phyloP scores from a whole-genome alignment of 2,113 vertebrate genomes.

The Aythya baeri region DNA sequence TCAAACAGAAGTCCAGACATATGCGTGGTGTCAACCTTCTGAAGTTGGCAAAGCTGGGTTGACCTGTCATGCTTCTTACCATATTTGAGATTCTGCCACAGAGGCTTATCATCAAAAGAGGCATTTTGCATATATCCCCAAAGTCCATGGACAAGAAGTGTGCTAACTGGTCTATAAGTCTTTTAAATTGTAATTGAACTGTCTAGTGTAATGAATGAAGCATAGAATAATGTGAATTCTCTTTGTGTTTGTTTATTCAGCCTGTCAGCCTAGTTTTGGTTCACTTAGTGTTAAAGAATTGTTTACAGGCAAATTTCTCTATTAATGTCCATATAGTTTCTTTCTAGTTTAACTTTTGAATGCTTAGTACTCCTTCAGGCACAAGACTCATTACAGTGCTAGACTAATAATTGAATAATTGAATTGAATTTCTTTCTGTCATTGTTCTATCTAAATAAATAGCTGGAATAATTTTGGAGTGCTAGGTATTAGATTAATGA shows the following conservation, averaged over 20 bases:
- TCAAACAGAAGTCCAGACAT: neutral
- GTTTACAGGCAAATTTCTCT: neutral
- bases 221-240: neutral
- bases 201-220: slow-evolving; percentile 37
- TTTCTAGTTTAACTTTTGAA: neutral
- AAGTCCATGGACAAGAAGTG: neutral
- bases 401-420: neutral
- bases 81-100: neutral
- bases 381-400: neutral
- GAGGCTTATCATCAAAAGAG: neutral
- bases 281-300: neutral
- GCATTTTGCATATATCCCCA: neutral
- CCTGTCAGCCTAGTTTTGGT: slow-evolving; percentile 15
- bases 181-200: slow-evolving; percentile 49
- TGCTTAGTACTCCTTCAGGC: neutral
- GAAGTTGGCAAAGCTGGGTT: neutral
- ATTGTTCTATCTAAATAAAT: neutral
- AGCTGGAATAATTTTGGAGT: neutral
- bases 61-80: neutral
- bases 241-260: slow-evolving; percentile 21
- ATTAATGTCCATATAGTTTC: neutral
- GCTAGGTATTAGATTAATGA: neutral
- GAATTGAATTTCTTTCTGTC: neutral
- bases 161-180: neutral
- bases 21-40: neutral